Evolutionary conservation across 2,888 invertebrate species (phyloP).

Genomic region (Macrophya annulata): DNA sequence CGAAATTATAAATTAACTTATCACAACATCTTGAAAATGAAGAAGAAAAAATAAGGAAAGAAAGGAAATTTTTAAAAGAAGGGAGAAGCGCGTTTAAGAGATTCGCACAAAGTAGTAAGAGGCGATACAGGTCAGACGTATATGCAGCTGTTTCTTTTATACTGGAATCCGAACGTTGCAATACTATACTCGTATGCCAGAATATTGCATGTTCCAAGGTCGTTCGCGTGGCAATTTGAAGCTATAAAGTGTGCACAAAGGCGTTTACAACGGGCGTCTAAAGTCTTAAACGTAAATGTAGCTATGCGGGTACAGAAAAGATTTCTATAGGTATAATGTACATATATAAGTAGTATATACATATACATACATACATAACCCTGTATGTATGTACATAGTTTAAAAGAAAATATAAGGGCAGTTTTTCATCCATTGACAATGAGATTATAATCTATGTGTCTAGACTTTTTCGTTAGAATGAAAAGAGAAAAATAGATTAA

Average conservation of each 20-base stretch:
- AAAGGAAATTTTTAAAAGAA: background rate
- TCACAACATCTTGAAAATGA: too few species aligned
- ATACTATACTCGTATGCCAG: background rate
- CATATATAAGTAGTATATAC: background rate
- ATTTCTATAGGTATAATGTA: background rate
- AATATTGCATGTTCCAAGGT: conserved; percentile 54
- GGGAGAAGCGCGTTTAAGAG: background rate
- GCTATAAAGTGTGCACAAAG: conserved; percentile 43
- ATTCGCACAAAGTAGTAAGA: background rate
- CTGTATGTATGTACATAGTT: too few species aligned
- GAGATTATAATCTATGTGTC: conserved; percentile 8
- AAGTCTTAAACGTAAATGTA: conserved; percentile 12
- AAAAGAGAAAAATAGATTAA: background rate
- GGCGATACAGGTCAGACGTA: conserved; percentile 12
- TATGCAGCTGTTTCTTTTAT: background rate
- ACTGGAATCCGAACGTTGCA: background rate
- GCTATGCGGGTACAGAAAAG: background rate
- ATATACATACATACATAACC: background rate
- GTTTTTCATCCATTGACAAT: conserved; percentile 12
- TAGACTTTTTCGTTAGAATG: background rate
- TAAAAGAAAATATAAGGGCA: conserved; percentile 6
- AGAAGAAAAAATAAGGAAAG: background rate
- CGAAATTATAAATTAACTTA: background rate
- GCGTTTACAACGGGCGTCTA: conserved; percentile 31
- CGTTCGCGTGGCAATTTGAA: conserved; percentile 45